Base-by-base conservation (phyloP, 2,888 invertebrate genomes). In the Lottia gigantea region DNA sequence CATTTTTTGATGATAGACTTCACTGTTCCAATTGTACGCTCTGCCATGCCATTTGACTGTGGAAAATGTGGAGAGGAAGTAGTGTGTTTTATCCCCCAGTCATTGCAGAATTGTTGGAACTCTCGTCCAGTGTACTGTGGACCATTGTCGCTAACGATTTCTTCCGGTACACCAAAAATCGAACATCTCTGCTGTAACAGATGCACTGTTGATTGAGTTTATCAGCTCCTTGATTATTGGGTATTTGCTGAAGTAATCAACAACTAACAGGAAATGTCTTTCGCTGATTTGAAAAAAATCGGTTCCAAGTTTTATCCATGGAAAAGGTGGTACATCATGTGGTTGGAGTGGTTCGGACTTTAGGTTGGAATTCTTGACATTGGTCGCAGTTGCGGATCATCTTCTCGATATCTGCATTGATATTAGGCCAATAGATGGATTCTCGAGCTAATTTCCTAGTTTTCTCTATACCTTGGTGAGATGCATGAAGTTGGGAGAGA, bases 341-440 rank as follows among this genome's bases (percentile, higher is more conserved):
- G 67, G 67, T 19, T 72, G n/a, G n/a, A n/a, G n/a, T n/a, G n/a
- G n/a, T n/a, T n/a, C 67, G 14, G 31, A n/a, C 23, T 19, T 23
- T 14, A 15, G 65, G 46, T 31, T 67, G 25, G 31, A 62, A 49
- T 49, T 61, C 64, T 25, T 74, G 68, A 62, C 74, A 75, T 6
- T 25, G 47, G 15, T 49, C 61, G 65, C 67, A 64, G 40, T 40
- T 40, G 7, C 12, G 46, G 16, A 61, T 45, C 16, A 64, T 62
- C 19, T 66, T 31, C 14, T 62, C 68, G 19, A 76, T 76, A 64
- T 70, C 71, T 47, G 63, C 62, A 67, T 74, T 76, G 25, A 76
- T n/a, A n/a, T n/a, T n/a, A n/a, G n/a, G n/a, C n/a, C n/a, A n/a
- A n/a, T n/a, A n/a, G 7, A 74, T 68, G 19, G 19, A 63, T 61